phyloP scores from a whole-genome alignment of 1,140 invertebrate genomes.

The Gryllus bimaculatus region DNA sequence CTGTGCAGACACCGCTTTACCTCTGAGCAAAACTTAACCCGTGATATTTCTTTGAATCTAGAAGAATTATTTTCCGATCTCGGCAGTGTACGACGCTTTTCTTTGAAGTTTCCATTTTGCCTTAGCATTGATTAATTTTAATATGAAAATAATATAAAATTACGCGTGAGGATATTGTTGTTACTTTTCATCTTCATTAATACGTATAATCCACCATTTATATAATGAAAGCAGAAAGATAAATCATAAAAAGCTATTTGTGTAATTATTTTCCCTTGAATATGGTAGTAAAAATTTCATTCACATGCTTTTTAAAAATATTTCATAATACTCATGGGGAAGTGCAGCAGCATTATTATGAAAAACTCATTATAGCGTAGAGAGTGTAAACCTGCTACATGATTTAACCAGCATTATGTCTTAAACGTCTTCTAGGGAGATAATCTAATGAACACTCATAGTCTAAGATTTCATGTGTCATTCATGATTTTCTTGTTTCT shows the following conservation, averaged over 20 bases:
- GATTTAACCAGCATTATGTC: neutral
- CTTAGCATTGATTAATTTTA: too few relatives aligned
- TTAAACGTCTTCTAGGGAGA: neutral
- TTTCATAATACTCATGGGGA: neutral
- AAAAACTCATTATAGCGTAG: neutral
- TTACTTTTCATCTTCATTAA: too few relatives aligned
- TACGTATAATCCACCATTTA: neutral
- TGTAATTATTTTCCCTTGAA: neutral
- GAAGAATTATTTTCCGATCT: too few relatives aligned
- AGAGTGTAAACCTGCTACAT: neutral
- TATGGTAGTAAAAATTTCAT: neutral
- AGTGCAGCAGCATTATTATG: neutral
- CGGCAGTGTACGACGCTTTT: too few relatives aligned
- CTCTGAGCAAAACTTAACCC: too few relatives aligned
- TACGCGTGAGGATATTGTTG: too few relatives aligned
- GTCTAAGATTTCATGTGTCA: too few relatives aligned
- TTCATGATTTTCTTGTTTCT: too few relatives aligned
- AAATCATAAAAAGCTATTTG: neutral
- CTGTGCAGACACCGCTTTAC: too few relatives aligned
- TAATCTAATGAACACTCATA: neutral
- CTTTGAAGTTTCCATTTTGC: too few relatives aligned
- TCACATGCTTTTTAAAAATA: neutral
- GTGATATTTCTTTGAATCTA: too few relatives aligned
- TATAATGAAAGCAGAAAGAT: neutral
- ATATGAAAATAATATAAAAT: too few relatives aligned